A percentile compares a stretch with the other conserved stretches of the same genome.
Conservation (phyloP, 2,888 invertebrate species). For the Tetheella fluctuosa region DNA sequence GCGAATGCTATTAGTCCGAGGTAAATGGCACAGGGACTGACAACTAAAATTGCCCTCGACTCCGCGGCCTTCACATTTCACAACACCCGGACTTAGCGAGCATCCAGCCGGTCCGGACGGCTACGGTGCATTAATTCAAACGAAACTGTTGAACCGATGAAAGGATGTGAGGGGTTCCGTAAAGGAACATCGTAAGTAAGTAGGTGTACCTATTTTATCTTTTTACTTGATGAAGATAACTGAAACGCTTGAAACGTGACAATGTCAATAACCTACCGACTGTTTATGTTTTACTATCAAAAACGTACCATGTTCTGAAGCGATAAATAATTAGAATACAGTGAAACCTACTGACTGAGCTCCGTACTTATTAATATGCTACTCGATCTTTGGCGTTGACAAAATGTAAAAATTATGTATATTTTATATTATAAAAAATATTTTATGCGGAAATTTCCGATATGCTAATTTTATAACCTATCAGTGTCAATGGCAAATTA, state of each 20-base stretch:
- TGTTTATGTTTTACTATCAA: not conserved
- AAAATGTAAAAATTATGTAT: not conserved
- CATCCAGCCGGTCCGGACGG: constrained; percentile 67
- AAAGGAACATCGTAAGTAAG: not conserved
- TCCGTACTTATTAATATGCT: not conserved
- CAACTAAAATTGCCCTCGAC: constrained; percentile 71
- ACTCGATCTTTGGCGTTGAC: not conserved
- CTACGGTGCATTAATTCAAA: constrained; percentile 52
- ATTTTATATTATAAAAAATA: constrained; percentile 12
- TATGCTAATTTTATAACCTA: constrained; percentile 39
- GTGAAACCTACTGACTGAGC: not conserved
- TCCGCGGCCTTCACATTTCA: constrained; percentile 80
- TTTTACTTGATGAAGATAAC: not conserved
- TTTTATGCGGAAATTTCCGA: constrained; percentile 47
- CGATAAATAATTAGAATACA: not conserved
- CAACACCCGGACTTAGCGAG: constrained; percentile 80
- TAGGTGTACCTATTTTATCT: not conserved
- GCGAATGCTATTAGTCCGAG: constrained; percentile 41
- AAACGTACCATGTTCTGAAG: not conserved
- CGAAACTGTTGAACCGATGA: constrained; percentile 41
- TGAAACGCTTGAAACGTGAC: too few species aligned
- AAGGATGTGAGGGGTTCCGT: constrained; percentile 24
- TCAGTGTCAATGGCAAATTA: constrained; percentile 44
- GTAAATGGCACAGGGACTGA: constrained; percentile 80
- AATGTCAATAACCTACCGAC: not conserved